Percentiles rank a stretch among this genome's conserved stretches.
Evolutionary conservation across 2,113 vertebrate genomes (phyloP).

Genomic region (Xiphophorus hellerii): DNA sequence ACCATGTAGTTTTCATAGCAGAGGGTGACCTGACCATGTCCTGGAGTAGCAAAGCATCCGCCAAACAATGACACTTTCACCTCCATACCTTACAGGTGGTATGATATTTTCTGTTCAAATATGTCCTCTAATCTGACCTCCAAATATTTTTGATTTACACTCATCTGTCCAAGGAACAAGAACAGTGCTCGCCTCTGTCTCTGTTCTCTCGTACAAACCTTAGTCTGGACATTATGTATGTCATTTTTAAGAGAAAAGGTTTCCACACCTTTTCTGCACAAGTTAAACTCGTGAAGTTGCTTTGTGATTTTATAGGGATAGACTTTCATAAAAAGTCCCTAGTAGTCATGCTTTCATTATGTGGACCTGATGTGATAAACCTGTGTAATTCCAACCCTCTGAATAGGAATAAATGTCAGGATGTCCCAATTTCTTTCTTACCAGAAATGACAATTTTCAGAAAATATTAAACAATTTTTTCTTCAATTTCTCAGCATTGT

Average conservation of each 20-base stretch:
- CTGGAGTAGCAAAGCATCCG: neutral
- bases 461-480: neutral
- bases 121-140: neutral
- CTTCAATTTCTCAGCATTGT: neutral
- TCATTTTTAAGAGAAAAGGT: neutral
- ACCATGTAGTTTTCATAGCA: too few relatives aligned
- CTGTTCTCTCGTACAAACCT: neutral
- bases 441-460: neutral
- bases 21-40: too few relatives aligned
- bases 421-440: neutral
- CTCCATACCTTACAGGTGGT: neutral
- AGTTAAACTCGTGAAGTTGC: too few relatives aligned
- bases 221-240: neutral
- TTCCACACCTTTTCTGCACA: neutral
- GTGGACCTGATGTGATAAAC: neutral
- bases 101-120: neutral
- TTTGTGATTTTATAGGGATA: neutral
- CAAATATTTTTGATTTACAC: neutral
- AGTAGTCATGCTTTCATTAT: neutral
- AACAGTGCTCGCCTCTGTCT: neutral
- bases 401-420: neutral
- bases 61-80: neutral
- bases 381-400: neutral
- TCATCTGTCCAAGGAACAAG: neutral
- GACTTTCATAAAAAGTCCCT: neutral